phyloP scores from a whole-genome alignment of 2,113 vertebrate genomes.

The Cryptomyrus ogoouensis region DNA sequence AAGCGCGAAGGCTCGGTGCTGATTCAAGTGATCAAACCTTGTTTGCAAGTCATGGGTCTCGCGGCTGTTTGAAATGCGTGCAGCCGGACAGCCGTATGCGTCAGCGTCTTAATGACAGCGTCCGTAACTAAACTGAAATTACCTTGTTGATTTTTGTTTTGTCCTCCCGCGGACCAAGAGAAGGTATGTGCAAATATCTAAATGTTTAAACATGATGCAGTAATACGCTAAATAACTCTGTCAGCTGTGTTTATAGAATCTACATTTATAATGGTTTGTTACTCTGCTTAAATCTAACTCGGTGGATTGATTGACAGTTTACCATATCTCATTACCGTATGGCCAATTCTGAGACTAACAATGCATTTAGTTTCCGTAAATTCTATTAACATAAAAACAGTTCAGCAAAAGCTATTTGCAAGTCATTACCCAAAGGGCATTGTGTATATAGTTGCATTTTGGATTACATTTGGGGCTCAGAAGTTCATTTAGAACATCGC shows the following conservation, averaged over 20 bases:
- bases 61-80: neutral
- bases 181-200: neutral
- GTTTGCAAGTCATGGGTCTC: neutral
- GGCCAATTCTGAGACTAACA: neutral
- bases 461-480: neutral
- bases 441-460: conserved; percentile 1
- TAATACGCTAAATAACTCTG: neutral
- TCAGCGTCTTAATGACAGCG: neutral
- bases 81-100: neutral
- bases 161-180: neutral
- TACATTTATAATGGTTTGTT: neutral
- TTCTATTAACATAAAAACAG: neutral
- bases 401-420: neutral
- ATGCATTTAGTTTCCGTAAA: neutral
- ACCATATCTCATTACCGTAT: neutral
- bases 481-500: neutral
- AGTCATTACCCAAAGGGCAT: neutral
- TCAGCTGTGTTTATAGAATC: conserved; percentile 1
- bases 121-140: neutral
- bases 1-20: neutral
- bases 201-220: neutral
- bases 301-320: neutral
- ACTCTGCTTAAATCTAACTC: neutral
- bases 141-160: neutral
- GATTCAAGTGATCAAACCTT: neutral